These are phyloP conservation scores for Orcinus orca DNA, from an alignment of 2,113 vertebrate species.

Conservation along the genomic window DNA sequence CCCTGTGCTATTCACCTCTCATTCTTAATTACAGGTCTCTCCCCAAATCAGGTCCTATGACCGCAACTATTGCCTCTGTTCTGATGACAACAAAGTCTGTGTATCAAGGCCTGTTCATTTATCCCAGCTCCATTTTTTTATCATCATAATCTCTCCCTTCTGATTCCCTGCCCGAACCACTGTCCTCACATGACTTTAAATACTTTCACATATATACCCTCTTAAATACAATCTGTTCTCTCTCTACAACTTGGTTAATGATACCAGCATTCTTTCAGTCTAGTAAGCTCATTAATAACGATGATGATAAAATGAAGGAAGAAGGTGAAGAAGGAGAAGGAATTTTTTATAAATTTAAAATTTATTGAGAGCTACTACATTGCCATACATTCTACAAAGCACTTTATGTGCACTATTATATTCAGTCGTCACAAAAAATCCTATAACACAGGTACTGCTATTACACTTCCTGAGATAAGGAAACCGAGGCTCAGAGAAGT, in stretches of 20 bases:
- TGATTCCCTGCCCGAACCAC: neutral
- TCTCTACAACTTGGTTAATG: neutral
- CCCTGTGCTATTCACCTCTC: too few relatives aligned
- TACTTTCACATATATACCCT: neutral
- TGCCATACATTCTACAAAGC: neutral
- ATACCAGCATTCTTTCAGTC: neutral
- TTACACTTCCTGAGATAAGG: neutral
- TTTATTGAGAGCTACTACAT: neutral
- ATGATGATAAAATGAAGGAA: neutral
- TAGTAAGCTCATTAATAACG: neutral
- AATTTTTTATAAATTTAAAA: neutral
- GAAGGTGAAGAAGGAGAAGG: neutral
- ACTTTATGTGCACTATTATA: neutral
- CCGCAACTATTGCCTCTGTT: neutral
- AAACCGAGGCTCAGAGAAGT: neutral
- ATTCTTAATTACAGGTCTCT: neutral
- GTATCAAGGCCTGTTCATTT: neutral
- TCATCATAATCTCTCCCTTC: neutral
- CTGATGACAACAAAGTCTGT: neutral
- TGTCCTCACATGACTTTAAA: neutral
- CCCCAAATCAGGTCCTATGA: neutral
- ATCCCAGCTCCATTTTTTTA: neutral
- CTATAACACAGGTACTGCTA: neutral
- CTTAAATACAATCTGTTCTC: neutral
- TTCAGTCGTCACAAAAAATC: neutral